Percentiles rank a stretch among this genome's conserved stretches.
Conservation (phyloP, 2,113 vertebrate species). For the Philantomba maxwellii region DNA sequence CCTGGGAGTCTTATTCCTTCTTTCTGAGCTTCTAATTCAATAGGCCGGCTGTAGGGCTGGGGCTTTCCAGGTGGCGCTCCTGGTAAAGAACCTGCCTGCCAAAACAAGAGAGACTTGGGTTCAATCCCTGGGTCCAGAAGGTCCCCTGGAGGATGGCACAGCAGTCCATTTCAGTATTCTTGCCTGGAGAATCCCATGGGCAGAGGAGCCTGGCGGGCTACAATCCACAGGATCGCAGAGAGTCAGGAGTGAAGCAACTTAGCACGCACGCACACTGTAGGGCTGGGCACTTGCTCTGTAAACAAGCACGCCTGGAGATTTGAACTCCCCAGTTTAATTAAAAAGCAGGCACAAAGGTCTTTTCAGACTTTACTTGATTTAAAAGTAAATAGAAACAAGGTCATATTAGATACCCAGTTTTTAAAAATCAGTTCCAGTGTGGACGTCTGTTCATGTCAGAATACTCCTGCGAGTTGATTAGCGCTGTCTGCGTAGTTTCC, state of each 20-base stretch:
- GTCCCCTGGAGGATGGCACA: not conserved
- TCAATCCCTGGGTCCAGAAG: not conserved
- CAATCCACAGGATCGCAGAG: not conserved
- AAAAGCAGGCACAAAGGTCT: not conserved
- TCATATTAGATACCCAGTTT: not conserved
- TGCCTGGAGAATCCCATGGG: not conserved
- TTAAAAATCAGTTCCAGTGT: not conserved
- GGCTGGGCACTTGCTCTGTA: not conserved
- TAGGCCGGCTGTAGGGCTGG: not conserved
- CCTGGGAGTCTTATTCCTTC: not conserved
- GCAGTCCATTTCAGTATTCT: not conserved
- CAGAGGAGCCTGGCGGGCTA: not conserved
- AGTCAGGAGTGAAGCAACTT: not conserved
- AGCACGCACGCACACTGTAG: not conserved
- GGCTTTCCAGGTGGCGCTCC: not conserved
- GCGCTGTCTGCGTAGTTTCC: not conserved
- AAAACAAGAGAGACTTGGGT: not conserved
- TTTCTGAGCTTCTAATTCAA: not conserved
- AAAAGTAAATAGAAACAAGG: not conserved
- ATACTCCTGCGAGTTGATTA: not conserved
- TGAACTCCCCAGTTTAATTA: not conserved
- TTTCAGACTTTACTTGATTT: not conserved
- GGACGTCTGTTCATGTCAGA: not conserved
- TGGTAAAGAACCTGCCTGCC: not conserved
- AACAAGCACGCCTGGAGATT: not conserved